A percentile compares a stretch with the other conserved stretches of the same genome.
phyloP scores from a whole-genome alignment of 53 echinoderm and acorn worm genomes.

The Astropecten irregularis region DNA sequence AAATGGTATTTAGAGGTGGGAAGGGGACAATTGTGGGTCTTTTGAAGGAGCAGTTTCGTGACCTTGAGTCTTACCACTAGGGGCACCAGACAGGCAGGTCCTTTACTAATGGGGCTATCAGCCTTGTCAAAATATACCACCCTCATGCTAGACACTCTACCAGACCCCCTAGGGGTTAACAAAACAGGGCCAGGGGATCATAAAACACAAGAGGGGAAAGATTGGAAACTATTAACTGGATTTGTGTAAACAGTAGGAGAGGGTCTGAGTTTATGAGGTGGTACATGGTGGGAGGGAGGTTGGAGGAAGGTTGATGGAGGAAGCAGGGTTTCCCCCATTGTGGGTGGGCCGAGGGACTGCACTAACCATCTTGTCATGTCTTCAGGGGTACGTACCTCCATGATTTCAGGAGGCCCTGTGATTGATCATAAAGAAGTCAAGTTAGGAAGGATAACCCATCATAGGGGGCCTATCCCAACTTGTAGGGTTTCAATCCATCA shows the following conservation, averaged over 20 bases:
- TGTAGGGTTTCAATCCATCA: too few species aligned
- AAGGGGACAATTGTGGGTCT: too few species aligned
- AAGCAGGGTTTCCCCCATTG: conserved; percentile 1
- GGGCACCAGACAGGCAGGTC: too few species aligned
- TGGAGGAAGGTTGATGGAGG: neutral
- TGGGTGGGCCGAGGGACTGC: conserved; percentile 19
- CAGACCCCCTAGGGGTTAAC: neutral
- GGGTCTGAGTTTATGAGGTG: neutral
- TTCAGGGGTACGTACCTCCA: too few species aligned
- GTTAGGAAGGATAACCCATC: too few species aligned
- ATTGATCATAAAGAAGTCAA: too few species aligned
- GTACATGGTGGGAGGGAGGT: neutral
- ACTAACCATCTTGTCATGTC: too few species aligned
- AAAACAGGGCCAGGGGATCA: neutral
- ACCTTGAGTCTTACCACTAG: too few species aligned
- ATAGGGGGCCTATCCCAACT: too few species aligned
- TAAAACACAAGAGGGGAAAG: neutral
- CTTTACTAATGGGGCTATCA: conserved; percentile 10
- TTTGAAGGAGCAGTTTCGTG: too few species aligned
- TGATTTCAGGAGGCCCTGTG: too few species aligned
- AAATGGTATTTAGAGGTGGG: too few species aligned
- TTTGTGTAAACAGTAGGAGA: conserved; percentile 25
- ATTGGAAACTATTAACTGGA: neutral
- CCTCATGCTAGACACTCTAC: neutral
- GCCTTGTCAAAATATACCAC: conserved; percentile 36